phyloP scores from a whole-genome alignment of 2,888 invertebrate genomes.

The Lottia scabra region DNA sequence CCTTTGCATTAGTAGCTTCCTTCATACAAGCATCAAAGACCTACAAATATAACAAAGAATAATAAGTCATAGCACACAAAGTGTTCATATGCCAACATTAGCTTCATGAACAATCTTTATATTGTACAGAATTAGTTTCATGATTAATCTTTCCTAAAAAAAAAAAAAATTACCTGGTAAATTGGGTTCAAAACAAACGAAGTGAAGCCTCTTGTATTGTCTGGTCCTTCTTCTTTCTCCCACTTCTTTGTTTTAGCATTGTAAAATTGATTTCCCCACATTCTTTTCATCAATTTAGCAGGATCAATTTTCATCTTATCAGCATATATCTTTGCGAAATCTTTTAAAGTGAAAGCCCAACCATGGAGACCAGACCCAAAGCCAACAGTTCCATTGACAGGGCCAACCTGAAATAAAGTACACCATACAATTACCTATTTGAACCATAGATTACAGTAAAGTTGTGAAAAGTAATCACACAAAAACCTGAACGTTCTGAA shows the following conservation, averaged over 20 bases:
- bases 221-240: slow-evolving; percentile 67
- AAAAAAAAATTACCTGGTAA: slow-evolving; percentile 84
- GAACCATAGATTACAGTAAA: too few relatives aligned
- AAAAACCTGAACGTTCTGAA: too few relatives aligned
- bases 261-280: slow-evolving; percentile 99
- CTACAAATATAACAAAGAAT: slow-evolving; percentile 22
- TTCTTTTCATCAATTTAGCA: slow-evolving; percentile 92
- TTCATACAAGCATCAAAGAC: slow-evolving; percentile 53
- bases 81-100: too few relatives aligned
- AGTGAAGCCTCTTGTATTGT: slow-evolving; percentile 85
- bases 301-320: slow-evolving; percentile 93
- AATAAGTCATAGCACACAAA: too few relatives aligned
- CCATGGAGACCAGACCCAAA: slow-evolving; percentile 99
- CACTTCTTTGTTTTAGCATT: slow-evolving; percentile 98
- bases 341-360: slow-evolving; percentile 99
- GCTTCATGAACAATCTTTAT: too few relatives aligned
- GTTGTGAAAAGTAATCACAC: too few relatives aligned
- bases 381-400: slow-evolving; percentile 98
- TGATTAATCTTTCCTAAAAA: too few relatives aligned
- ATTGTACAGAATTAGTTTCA: too few relatives aligned
- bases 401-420: slow-evolving; percentile 79
- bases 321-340: slow-evolving; percentile 99
- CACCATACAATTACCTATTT: too few relatives aligned
- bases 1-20: slow-evolving; percentile 77
- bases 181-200: slow-evolving; percentile 99